These are phyloP conservation scores for Machimus rusticus DNA, from an alignment of 2,888 invertebrate species.

Conservation along the genomic window DNA sequence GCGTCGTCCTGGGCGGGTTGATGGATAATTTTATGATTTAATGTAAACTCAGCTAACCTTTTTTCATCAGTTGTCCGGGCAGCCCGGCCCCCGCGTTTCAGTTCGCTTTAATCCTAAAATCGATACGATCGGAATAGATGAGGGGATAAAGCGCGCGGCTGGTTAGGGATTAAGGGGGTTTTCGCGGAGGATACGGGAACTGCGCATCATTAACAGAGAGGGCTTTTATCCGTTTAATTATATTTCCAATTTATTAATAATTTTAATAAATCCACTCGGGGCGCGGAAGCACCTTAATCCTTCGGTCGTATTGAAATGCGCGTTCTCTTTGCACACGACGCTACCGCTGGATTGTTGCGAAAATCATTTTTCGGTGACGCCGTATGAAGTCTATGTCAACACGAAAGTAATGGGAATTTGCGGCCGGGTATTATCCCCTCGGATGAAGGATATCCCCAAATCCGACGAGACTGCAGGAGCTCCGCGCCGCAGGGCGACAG, in stretches of 20 bases:
- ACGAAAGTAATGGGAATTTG: constrained; percentile 36
- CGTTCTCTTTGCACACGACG: constrained; percentile 20
- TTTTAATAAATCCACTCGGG: constrained; percentile 47
- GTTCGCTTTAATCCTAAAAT: constrained; percentile 55
- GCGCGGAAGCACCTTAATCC: constrained; percentile 47
- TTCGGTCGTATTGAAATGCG: constrained; percentile 40
- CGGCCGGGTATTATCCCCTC: constrained; percentile 32
- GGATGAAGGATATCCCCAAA: constrained; percentile 39
- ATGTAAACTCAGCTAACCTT: constrained; percentile 40
- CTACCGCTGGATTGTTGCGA: background rate
- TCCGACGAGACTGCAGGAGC: constrained; percentile 16
- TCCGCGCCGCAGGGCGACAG: background rate
- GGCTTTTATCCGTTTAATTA: constrained; percentile 26
- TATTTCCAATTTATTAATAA: constrained; percentile 48
- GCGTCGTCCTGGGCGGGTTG: background rate
- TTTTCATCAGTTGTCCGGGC: constrained; percentile 17
- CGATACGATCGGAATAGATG: constrained; percentile 51
- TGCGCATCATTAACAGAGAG: constrained; percentile 39
- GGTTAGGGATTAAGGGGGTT: constrained; percentile 46
- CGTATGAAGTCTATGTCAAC: constrained; percentile 29
- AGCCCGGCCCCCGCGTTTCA: background rate
- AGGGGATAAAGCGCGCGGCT: constrained; percentile 42
- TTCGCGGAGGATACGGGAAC: constrained; percentile 41
- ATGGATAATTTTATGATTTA: constrained; percentile 39
- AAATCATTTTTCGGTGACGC: constrained; percentile 24